Conservation (phyloP, 1,140 invertebrate species). For the Bombus polaris region DNA sequence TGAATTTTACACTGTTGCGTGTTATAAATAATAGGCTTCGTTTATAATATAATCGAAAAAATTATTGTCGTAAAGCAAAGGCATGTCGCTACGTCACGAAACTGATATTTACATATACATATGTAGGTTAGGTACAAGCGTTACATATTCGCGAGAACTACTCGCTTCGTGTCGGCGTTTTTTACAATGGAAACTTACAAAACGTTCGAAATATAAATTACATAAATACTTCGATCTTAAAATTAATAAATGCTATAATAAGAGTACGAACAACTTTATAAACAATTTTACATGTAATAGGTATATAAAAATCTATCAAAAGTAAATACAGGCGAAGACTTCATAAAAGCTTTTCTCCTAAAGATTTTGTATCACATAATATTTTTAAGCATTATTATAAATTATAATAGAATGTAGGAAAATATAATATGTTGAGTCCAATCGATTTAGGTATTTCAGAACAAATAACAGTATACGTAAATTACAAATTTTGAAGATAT, state of each 20-base stretch:
- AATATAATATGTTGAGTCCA: neutral
- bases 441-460: neutral
- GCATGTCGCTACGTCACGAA: neutral
- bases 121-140: neutral
- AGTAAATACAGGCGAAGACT: too few species aligned
- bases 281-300: neutral
- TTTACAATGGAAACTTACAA: neutral
- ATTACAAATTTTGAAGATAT: neutral
- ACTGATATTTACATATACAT: slow-evolving; percentile 8
- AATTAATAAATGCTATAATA: neutral
- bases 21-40: neutral
- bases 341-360: neutral
- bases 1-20: neutral
- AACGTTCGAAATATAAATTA: neutral
- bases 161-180: neutral
- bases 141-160: neutral
- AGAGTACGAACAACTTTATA: neutral
- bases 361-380: neutral
- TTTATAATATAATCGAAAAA: neutral
- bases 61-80: slow-evolving; percentile 14
- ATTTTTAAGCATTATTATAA: neutral
- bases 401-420: neutral
- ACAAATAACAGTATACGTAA: neutral
- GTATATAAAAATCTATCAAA: neutral
- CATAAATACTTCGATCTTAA: neutral